A percentile compares a stretch with the other conserved stretches of the same genome.
phyloP scores from a whole-genome alignment of 1,140 invertebrate species.

The Drosophila persimilis region DNA sequence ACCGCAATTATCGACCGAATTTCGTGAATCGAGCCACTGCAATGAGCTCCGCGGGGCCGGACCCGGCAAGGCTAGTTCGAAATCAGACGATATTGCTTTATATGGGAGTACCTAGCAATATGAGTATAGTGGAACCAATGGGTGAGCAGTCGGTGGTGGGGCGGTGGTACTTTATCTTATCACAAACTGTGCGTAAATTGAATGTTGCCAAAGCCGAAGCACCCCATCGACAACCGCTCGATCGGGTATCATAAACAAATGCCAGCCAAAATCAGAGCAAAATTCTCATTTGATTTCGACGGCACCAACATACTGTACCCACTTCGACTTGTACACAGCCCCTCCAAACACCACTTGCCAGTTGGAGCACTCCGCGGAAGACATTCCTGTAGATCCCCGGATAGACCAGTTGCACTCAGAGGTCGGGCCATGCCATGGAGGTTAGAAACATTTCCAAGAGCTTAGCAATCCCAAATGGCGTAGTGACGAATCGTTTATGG shows the following conservation, averaged over 20 bases:
- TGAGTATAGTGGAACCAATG: too few species aligned
- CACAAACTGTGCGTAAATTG: constrained; percentile 62
- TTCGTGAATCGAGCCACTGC: constrained; percentile 35
- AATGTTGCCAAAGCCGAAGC: constrained; percentile 62
- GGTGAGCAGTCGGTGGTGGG: too few species aligned
- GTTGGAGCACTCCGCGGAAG: constrained; percentile 79
- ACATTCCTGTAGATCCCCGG: constrained; percentile 87
- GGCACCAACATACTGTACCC: neutral
- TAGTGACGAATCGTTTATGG: too few species aligned
- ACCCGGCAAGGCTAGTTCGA: too few species aligned
- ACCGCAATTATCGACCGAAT: constrained; percentile 44
- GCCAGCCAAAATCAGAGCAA: constrained; percentile 44
- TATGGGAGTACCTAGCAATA: neutral
- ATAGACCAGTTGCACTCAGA: constrained; percentile 22
- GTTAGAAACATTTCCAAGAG: too few species aligned
- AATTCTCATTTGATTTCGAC: constrained; percentile 44
- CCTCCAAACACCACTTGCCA: neutral
- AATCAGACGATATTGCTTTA: constrained; percentile 34
- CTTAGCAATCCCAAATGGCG: too few species aligned
- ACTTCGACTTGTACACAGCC: neutral
- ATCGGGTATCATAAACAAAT: constrained; percentile 37
- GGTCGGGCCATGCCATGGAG: too few species aligned
- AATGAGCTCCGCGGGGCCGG: constrained; percentile 20
- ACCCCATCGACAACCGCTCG: constrained; percentile 27
- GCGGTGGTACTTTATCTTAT: constrained; percentile 48